Evolutionary conservation across 2,797 vertebrate species (phyloP).

Genomic region (Hydrolagus colliei): DNA sequence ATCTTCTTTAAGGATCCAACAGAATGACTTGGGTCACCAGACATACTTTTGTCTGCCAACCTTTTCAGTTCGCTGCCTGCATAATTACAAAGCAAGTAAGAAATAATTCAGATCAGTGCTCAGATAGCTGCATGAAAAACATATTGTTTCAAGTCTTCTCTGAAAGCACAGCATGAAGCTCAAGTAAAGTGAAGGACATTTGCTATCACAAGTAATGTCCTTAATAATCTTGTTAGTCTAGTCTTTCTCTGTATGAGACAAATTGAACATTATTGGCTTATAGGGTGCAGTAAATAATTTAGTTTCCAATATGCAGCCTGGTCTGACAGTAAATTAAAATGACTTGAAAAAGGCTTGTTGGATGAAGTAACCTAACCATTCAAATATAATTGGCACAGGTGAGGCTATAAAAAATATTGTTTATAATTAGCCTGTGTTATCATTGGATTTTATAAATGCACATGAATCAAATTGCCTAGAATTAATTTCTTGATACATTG

Average conservation of each 20-base stretch:
- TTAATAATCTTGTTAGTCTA: slow-evolving; percentile 95
- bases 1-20: slow-evolving; percentile 19
- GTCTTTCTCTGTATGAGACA: slow-evolving; percentile 81
- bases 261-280: slow-evolving; percentile 96
- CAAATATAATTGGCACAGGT: slow-evolving; percentile 98
- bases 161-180: slow-evolving; percentile 78
- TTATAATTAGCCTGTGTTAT: slow-evolving; percentile 95
- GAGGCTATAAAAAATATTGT: slow-evolving; percentile 88
- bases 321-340: slow-evolving; percentile 98
- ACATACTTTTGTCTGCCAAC: slow-evolving; percentile 31
- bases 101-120: slow-evolving; percentile 71
- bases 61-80: slow-evolving; percentile 46
- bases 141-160: slow-evolving; percentile 77
- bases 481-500: slow-evolving; percentile 64
- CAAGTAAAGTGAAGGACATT: slow-evolving; percentile 89
- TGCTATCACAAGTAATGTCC: slow-evolving; percentile 93
- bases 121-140: slow-evolving; percentile 70
- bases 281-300: slow-evolving; percentile 94
- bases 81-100: slow-evolving; percentile 58
- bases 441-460: slow-evolving; percentile 80
- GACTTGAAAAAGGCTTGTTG: slow-evolving; percentile 96
- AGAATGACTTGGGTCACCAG: slow-evolving; percentile 21
- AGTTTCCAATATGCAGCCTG: slow-evolving; percentile 86
- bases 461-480: slow-evolving; percentile 88
- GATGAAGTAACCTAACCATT: slow-evolving; percentile 98